Percentiles rank a stretch among this genome's conserved stretches.
phyloP scores from a whole-genome alignment of 2,797 vertebrate species.

The Craterocephalus amniculus region DNA sequence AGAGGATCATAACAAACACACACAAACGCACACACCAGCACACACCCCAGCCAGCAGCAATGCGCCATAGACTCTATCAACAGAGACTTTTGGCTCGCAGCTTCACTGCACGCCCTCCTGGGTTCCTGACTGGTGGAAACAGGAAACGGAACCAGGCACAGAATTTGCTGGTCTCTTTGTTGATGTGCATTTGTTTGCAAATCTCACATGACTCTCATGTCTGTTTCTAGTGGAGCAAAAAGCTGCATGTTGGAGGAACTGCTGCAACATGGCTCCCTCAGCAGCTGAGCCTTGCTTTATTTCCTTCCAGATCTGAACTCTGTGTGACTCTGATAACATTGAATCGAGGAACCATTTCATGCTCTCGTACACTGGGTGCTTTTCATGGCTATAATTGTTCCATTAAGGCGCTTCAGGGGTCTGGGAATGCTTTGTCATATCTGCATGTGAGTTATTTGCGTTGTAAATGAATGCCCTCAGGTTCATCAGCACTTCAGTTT shows the following conservation, averaged over 20 bases:
- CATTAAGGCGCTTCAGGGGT: constrained; percentile 64
- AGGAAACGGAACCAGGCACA: constrained; percentile 57
- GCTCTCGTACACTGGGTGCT: constrained; percentile 57
- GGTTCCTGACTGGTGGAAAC: constrained; percentile 63
- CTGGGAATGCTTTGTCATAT: constrained; percentile 67
- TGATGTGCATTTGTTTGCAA: constrained; percentile 55
- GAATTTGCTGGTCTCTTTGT: constrained; percentile 33
- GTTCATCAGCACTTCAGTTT: constrained; percentile 59
- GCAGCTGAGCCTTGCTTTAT: constrained; percentile 60
- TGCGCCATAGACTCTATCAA: constrained; percentile 55
- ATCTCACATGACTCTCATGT: constrained; percentile 37
- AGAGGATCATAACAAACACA: constrained; percentile 43
- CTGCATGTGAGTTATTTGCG: constrained; percentile 31
- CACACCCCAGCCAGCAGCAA: constrained; percentile 48
- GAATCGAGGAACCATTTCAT: constrained; percentile 75
- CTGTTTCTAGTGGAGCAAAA: constrained; percentile 56
- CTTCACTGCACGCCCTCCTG: constrained; percentile 42
- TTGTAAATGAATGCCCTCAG: constrained; percentile 52
- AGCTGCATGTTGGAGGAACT: constrained; percentile 43
- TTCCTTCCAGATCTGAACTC: constrained; percentile 78
- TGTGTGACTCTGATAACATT: constrained; percentile 82
- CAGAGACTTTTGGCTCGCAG: constrained; percentile 45
- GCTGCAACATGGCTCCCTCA: constrained; percentile 45
- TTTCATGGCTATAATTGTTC: constrained; percentile 77
- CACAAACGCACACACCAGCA: constrained; percentile 33